phyloP scores from a whole-genome alignment of 2,113 vertebrate species.

The Psilopsiagon aurifrons region DNA sequence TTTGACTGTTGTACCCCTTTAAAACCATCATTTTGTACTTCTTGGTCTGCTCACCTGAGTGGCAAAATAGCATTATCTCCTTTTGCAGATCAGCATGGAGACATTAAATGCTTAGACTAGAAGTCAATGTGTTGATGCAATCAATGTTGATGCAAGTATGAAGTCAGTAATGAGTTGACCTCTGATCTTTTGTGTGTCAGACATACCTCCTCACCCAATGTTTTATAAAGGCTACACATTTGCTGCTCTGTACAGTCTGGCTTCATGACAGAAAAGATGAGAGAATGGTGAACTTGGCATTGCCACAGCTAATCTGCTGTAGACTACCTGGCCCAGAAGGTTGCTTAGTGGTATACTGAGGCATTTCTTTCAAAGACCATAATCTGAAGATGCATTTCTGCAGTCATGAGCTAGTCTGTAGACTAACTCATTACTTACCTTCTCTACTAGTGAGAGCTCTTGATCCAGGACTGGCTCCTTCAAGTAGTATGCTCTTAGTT shows the following conservation, averaged over 20 bases:
- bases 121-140: not conserved
- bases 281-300: not conserved
- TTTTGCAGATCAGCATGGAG: not conserved
- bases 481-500: not conserved
- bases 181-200: not conserved
- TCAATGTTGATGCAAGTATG: too few relatives aligned
- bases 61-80: not conserved
- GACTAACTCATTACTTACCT: not conserved
- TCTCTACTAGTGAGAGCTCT: not conserved
- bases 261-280: not conserved
- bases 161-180: not conserved
- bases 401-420: not conserved
- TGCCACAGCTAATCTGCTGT: not conserved
- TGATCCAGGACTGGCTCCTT: not conserved
- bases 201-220: accelerated
- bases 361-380: not conserved
- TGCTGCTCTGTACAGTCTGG: not conserved
- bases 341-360: not conserved
- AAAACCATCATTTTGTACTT: not conserved
- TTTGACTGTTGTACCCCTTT: not conserved
- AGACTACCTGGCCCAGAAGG: not conserved
- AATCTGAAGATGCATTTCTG: not conserved
- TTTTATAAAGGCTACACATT: not conserved
- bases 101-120: not conserved
- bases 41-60: not conserved